These are phyloP conservation scores for Drosophila setifemur DNA, from an alignment of 1,140 invertebrate species.

Conservation along the genomic window DNA sequence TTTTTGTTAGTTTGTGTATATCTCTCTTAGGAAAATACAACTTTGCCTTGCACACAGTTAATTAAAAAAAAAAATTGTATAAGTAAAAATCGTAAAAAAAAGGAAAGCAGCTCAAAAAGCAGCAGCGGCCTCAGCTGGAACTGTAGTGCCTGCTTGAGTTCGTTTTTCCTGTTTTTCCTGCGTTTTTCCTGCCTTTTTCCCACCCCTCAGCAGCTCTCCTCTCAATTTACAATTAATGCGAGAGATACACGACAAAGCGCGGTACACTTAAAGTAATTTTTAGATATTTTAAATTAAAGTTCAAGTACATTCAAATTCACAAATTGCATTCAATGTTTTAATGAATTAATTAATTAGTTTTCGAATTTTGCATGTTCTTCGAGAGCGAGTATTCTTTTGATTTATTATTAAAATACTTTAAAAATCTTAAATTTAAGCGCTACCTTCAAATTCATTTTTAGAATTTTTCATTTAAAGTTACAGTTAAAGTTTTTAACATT, in stretches of 20 bases:
- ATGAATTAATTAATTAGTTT: too few relatives aligned
- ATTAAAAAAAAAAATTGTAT: constrained; percentile 63
- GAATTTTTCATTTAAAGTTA: too few relatives aligned
- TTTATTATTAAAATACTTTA: too few relatives aligned
- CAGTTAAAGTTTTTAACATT: too few relatives aligned
- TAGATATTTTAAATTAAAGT: background rate
- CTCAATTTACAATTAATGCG: constrained; percentile 56
- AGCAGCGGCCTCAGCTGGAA: constrained; percentile 22
- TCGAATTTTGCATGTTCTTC: too few relatives aligned
- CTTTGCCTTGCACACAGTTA: constrained; percentile 68
- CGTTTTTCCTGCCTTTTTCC: background rate
- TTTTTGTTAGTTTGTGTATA: background rate
- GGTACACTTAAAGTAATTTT: background rate
- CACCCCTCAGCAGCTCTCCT: background rate
- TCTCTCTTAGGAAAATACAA: constrained; percentile 54
- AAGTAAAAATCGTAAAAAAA: constrained; percentile 39
- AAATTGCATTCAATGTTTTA: too few relatives aligned
- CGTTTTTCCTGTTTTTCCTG: constrained; percentile 4
- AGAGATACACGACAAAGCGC: constrained; percentile 63
- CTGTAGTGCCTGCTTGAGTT: constrained; percentile 51
- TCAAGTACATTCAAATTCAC: too few relatives aligned
- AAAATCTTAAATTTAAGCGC: too few relatives aligned
- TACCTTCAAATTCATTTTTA: too few relatives aligned
- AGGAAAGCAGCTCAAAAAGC: constrained; percentile 14
- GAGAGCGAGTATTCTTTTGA: too few relatives aligned